A percentile compares a stretch with the other conserved stretches of the same genome.
These are phyloP conservation scores for Luscinia luscinia DNA, from an alignment of 2,797 vertebrate genomes.

Conservation along the genomic window DNA sequence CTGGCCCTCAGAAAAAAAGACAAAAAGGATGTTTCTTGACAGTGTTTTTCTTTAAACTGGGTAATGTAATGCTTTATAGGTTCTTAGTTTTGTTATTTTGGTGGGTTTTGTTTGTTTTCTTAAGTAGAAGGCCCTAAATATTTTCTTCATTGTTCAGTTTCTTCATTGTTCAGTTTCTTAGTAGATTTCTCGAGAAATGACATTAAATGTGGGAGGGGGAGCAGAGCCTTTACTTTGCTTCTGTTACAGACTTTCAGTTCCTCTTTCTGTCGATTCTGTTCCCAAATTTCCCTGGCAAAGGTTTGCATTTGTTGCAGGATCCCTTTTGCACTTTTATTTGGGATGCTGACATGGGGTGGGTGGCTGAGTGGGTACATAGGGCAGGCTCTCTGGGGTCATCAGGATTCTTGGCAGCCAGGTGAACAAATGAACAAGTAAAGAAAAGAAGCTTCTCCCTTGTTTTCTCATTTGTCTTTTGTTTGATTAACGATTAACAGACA, in stretches of 20 bases:
- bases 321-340: neutral
- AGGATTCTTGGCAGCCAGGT: neutral
- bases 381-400: neutral
- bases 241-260: neutral
- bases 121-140: neutral
- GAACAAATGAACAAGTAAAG: neutral
- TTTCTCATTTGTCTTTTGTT: neutral
- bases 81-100: neutral
- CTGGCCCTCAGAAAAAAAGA: neutral
- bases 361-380: accelerated
- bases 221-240: neutral
- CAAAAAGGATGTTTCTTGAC: neutral
- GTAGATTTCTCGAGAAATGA: neutral
- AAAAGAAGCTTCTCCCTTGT: neutral
- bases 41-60: neutral
- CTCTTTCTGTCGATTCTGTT: accelerated
- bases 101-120: neutral
- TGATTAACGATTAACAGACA: neutral
- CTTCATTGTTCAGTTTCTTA: neutral
- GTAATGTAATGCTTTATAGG: neutral
- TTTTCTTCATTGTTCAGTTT: neutral
- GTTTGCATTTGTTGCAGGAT: neutral
- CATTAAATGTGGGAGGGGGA: neutral
- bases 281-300: neutral
- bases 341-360: neutral